These are phyloP conservation scores for Pterostichus niger DNA, from an alignment of 2,888 invertebrate species.

Conservation along the genomic window DNA sequence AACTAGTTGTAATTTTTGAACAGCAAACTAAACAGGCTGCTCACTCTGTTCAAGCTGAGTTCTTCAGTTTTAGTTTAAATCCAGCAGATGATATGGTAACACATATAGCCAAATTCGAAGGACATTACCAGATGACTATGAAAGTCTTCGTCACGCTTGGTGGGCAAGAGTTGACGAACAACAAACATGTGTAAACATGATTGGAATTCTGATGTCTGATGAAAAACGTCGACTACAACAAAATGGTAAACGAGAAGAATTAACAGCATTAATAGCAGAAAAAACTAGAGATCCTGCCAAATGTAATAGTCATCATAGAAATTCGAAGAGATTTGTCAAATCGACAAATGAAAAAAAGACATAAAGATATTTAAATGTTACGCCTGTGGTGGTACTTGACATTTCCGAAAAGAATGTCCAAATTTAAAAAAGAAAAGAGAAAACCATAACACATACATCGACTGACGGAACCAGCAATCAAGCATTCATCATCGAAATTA, in stretches of 20 bases:
- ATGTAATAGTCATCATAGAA: too few relatives aligned
- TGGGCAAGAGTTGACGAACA: slow-evolving; percentile 32
- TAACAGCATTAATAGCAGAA: slow-evolving; percentile 30
- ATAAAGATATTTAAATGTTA: slow-evolving; percentile 44
- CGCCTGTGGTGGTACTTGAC: slow-evolving; percentile 13
- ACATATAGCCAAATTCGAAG: slow-evolving; percentile 52
- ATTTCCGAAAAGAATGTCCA: slow-evolving; percentile 14
- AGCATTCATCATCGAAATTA: not conserved
- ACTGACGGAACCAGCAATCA: not conserved
- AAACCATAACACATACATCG: too few relatives aligned
- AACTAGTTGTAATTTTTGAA: slow-evolving; percentile 54
- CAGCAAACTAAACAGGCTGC: slow-evolving; percentile 65
- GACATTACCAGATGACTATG: slow-evolving; percentile 49
- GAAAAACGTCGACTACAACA: slow-evolving; percentile 35
- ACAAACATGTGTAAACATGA: slow-evolving; percentile 50
- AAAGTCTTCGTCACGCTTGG: slow-evolving; percentile 39
- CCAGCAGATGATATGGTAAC: slow-evolving; percentile 27
- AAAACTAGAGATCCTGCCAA: too few relatives aligned
- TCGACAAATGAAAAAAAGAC: not conserved
- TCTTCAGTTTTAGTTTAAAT: slow-evolving; percentile 34
- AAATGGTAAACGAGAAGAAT: slow-evolving; percentile 30
- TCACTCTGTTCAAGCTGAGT: slow-evolving; percentile 37
- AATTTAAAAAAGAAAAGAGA: slow-evolving; percentile 18
- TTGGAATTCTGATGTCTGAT: slow-evolving; percentile 59
- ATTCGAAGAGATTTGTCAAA: not conserved